Evolutionary conservation across 2,888 invertebrate species (phyloP).

Genomic region (Xestia c-nigrum): DNA sequence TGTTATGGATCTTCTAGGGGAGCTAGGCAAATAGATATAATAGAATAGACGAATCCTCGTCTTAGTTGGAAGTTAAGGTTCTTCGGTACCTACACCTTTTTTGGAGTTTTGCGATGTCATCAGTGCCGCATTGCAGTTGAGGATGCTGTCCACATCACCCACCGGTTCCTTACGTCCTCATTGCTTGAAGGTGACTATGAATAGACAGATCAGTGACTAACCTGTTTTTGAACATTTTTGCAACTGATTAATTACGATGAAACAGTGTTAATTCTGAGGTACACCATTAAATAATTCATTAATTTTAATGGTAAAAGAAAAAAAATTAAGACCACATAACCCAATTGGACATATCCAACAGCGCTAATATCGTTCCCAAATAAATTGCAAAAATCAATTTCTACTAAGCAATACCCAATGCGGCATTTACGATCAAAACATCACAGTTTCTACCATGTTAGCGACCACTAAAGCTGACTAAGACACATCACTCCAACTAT

Average conservation of each 20-base stretch:
- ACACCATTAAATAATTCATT: not conserved
- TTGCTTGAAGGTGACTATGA: not conserved
- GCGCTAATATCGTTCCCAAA: not conserved
- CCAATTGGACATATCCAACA: not conserved
- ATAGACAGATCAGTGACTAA: not conserved
- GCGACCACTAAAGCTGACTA: conserved; percentile 30
- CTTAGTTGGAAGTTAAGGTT: not conserved
- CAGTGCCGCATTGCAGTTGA: conserved; percentile 21
- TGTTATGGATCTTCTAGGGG: not conserved
- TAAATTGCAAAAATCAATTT: conserved; percentile 13
- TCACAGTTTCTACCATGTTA: conserved; percentile 29
- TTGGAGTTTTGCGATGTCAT: not conserved
- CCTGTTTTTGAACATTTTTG: too few relatives aligned
- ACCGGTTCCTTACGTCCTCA: not conserved
- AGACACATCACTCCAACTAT: conserved; percentile 48
- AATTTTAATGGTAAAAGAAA: not conserved
- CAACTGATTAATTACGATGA: conserved; percentile 7
- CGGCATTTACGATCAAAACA: conserved; percentile 42
- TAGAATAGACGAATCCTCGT: not conserved
- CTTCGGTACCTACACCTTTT: not conserved
- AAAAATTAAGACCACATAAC: not conserved
- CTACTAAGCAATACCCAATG: not conserved
- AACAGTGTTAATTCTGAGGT: too few relatives aligned
- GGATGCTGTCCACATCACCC: not conserved
- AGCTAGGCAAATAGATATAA: not conserved